Evolutionary conservation across 53 echinoderm and acorn worm genomes (phyloP), one percentile per base, ranked within the genome.

Genomic region (Luidia sarsii): DNA sequence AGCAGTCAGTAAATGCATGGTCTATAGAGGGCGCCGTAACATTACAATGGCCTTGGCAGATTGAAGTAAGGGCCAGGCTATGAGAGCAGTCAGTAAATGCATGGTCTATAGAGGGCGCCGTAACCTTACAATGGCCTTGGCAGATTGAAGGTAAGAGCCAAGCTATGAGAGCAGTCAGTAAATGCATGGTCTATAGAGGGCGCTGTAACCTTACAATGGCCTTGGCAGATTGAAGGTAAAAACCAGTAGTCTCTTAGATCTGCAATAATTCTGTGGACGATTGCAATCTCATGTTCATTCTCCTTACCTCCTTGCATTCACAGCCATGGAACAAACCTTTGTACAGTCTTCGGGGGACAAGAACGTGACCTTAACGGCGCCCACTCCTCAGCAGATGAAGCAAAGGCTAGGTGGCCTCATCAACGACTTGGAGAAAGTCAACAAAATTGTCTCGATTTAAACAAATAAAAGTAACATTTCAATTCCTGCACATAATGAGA

Each of bases 141-240:
- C 86, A 93, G 48, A 72, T 90, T 10, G 84, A 86, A 84, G 93
- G 93, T 93, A 62, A 38, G 79, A 39, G n/a, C n/a, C n/a, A n/a
- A n/a, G n/a, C n/a, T n/a, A n/a, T n/a, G n/a, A n/a, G n/a, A n/a
- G n/a, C n/a, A n/a, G n/a, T n/a, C n/a, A n/a, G n/a, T n/a, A n/a
- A n/a, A n/a, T n/a, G 51, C 51, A 7, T 5, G 51, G 20, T 20
- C 20, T 20, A 51, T 51, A 9, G 51, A 51, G 51, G 51, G 51
- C 51, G 51, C 18, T 51, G 7, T 43, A 43, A 43, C 13, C 43
- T 8, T 43, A 13, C 7, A n/a, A n/a, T n/a, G n/a, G n/a, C n/a
- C n/a, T n/a, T n/a, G n/a, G n/a, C n/a, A n/a, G n/a, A n/a, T n/a
- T n/a, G n/a, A n/a, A n/a, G n/a, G n/a, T n/a, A n/a, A n/a, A n/a